Evolutionary conservation across 2,113 vertebrate species (phyloP).

Genomic region (Prunella fulvescens): DNA sequence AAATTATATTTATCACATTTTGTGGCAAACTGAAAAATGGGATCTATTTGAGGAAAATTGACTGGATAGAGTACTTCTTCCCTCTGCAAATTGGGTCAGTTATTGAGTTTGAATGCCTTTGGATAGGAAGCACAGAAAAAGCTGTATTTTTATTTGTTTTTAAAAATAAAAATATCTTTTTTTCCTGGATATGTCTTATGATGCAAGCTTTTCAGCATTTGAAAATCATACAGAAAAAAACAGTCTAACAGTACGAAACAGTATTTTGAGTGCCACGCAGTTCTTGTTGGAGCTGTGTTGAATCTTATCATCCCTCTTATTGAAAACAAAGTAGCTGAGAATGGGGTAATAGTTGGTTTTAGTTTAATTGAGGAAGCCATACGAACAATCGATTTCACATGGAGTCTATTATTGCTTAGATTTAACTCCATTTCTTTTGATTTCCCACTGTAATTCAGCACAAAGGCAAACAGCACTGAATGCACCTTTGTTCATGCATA

Average conservation of each 20-base stretch:
- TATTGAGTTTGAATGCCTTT: neutral
- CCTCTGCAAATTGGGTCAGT: neutral
- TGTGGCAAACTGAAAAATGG: conserved; percentile 25
- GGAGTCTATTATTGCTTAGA: neutral
- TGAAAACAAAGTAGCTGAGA: neutral
- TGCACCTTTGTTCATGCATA: neutral
- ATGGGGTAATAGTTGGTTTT: neutral
- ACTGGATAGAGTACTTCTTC: neutral
- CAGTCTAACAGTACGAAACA: neutral
- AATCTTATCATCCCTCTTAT: neutral
- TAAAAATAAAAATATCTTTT: neutral
- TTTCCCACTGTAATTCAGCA: neutral
- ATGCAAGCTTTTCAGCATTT: neutral
- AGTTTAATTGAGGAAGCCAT: neutral
- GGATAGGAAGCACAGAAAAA: neutral
- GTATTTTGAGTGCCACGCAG: neutral
- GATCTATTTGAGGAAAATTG: neutral
- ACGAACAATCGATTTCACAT: neutral
- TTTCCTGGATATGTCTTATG: neutral
- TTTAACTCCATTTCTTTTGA: neutral
- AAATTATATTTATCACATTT: conserved; percentile 29
- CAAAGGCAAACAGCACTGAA: neutral
- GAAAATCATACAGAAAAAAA: neutral
- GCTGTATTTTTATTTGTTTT: neutral
- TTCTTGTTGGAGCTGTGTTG: neutral